Evolutionary conservation across 1,140 invertebrate species (phyloP).

Genomic region (Drosophila yakuba): DNA sequence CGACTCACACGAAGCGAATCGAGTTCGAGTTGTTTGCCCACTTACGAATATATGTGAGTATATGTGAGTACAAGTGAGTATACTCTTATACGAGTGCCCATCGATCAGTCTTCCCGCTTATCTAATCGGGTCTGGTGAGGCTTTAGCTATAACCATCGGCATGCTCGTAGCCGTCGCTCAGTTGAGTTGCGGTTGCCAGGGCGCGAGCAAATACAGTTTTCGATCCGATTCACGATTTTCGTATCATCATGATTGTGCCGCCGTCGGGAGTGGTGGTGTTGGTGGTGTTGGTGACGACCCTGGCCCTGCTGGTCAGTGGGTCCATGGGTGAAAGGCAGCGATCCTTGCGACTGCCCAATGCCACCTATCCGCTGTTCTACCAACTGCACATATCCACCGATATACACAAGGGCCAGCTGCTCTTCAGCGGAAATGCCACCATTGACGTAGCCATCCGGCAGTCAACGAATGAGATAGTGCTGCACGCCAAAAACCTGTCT

Average conservation of each 20-base stretch:
- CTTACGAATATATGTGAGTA: background rate
- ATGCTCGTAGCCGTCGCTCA: constrained; percentile 35
- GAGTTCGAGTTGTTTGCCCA: constrained; percentile 5
- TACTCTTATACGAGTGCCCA: constrained; percentile 43
- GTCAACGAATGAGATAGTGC: constrained; percentile 85
- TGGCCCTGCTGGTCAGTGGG: constrained; percentile 10
- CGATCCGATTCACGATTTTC: constrained; percentile 22
- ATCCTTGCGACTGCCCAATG: constrained; percentile 86
- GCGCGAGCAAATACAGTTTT: constrained; percentile 48
- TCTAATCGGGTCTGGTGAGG: constrained; percentile 58
- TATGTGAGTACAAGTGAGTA: background rate
- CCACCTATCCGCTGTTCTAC: constrained; percentile 87
- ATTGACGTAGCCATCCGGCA: constrained; percentile 85
- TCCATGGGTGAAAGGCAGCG: constrained; percentile 12
- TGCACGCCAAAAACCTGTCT: constrained; percentile 85
- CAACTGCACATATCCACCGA: constrained; percentile 88
- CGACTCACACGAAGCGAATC: constrained; percentile 1
- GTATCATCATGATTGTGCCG: constrained; percentile 44
- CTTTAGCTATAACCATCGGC: constrained; percentile 44
- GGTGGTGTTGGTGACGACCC: constrained; percentile 25
- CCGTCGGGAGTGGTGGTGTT: constrained; percentile 11
- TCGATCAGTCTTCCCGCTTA: constrained; percentile 55
- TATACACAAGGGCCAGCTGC: constrained; percentile 85
- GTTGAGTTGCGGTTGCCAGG: constrained; percentile 69
- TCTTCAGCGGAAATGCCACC: constrained; percentile 87